A percentile compares a stretch with the other conserved stretches of the same genome.
Conservation (phyloP, 2,797 vertebrate genomes). For the Spondyliosoma cantharus region DNA sequence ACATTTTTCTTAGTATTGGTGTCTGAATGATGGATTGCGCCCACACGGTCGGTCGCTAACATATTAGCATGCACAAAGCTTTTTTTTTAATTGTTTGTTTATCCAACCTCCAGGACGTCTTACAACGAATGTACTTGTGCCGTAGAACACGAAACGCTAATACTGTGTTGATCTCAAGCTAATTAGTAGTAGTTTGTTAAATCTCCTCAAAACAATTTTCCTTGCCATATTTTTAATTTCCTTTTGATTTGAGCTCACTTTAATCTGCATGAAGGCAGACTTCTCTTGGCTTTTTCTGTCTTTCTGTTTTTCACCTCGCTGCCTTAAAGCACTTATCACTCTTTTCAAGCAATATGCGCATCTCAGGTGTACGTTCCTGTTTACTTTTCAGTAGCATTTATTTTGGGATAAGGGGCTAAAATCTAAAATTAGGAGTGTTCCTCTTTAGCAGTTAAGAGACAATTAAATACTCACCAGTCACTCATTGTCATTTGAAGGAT, state of each 20-base stretch:
- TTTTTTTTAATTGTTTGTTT: conserved; percentile 3
- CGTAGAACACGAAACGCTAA: conserved; percentile 25
- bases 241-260: conserved; percentile 40
- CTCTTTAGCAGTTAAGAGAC: background rate
- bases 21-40: conserved; percentile 6
- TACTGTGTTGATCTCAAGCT: conserved; percentile 10
- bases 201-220: conserved; percentile 37
- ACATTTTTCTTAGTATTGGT: background rate
- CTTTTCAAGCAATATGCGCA: conserved; percentile 4
- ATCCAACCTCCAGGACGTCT: conserved; percentile 27
- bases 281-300: conserved; percentile 23
- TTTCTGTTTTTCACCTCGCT: conserved; percentile 42
- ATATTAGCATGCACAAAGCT: conserved; percentile 16
- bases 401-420: background rate
- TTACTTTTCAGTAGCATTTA: background rate
- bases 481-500: conserved; percentile 82
- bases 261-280: conserved; percentile 25
- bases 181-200: conserved; percentile 16
- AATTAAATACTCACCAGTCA: conserved; percentile 44
- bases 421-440: background rate
- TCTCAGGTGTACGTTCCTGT: conserved; percentile 49
- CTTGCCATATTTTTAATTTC: conserved; percentile 36
- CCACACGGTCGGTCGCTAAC: conserved; percentile 13
- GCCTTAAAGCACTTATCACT: conserved; percentile 58
- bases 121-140: conserved; percentile 9